These are phyloP conservation scores for Galleria mellonella DNA, from an alignment of 1,140 invertebrate genomes.

Conservation along the genomic window DNA sequence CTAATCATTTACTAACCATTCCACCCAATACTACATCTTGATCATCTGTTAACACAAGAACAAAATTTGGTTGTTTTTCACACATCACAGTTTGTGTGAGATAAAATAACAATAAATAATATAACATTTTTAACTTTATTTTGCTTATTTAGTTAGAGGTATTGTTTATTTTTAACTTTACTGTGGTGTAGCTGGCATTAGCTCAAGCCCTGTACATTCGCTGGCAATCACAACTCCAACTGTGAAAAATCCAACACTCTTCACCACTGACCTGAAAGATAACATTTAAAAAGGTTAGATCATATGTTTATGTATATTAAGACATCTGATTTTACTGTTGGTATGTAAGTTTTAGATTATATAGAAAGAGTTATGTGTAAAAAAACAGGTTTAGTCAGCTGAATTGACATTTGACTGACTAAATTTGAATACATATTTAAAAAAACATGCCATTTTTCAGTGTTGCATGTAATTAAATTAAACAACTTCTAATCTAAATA, in stretches of 20 bases:
- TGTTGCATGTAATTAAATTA: too few relatives aligned
- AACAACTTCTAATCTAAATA: too few relatives aligned
- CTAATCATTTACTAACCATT: constrained; percentile 76
- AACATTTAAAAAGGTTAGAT: constrained; percentile 16
- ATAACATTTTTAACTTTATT: constrained; percentile 35
- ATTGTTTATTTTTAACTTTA: constrained; percentile 20
- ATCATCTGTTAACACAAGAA: constrained; percentile 90
- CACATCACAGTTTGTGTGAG: constrained; percentile 23
- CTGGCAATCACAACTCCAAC: constrained; percentile 80
- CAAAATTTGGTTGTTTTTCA: constrained; percentile 79
- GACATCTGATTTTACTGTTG: background rate
- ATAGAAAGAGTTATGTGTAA: too few relatives aligned
- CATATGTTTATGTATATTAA: background rate
- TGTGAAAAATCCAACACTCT: constrained; percentile 80
- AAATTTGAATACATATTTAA: background rate
- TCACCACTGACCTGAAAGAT: constrained; percentile 79
- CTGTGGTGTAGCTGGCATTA: constrained; percentile 75
- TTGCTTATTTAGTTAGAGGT: constrained; percentile 10
- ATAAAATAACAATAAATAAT: constrained; percentile 42
- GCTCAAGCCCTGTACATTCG: constrained; percentile 79
- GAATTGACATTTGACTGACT: background rate
- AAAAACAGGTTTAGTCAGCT: too few relatives aligned
- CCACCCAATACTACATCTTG: constrained; percentile 87
- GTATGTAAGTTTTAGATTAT: background rate
- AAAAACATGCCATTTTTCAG: background rate